phyloP scores from a whole-genome alignment of 2,888 invertebrate genomes.

The Acronicta leporina region DNA sequence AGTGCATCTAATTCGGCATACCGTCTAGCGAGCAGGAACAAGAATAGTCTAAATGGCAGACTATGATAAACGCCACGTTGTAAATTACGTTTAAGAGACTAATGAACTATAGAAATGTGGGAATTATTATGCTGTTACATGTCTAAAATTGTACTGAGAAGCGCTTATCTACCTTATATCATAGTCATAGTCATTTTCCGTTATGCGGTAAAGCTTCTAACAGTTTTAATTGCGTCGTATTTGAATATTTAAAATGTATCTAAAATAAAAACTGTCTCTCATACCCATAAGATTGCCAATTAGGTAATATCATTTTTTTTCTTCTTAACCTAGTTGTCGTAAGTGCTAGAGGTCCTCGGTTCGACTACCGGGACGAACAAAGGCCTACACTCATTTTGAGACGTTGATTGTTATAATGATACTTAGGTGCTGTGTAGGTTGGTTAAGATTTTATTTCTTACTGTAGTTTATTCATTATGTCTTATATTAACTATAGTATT shows the following conservation, averaged over 20 bases:
- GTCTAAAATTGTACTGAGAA: slow-evolving; percentile 28
- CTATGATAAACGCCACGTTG: slow-evolving; percentile 63
- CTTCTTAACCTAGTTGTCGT: no score
- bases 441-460: no score
- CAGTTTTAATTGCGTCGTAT: not conserved
- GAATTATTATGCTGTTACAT: slow-evolving; percentile 33
- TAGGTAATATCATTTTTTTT: no score
- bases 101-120: slow-evolving; percentile 35
- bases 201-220: slow-evolving; percentile 3
- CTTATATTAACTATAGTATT: no score
- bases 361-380: no score
- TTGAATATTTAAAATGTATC: not conserved
- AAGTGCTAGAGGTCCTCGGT: no score
- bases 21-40: slow-evolving; percentile 60
- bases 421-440: no score
- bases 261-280: no score
- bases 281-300: no score
- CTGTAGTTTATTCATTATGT: no score
- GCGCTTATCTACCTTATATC: slow-evolving; percentile 16
- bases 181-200: slow-evolving; percentile 18
- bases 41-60: slow-evolving; percentile 73
- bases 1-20: slow-evolving; percentile 52
- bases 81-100: slow-evolving; percentile 40
- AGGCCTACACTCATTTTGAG: no score
- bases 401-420: no score